These are phyloP conservation scores for Aurelia coerulea DNA, from an alignment of 30 jellyfish, hydroid and myxozoan species.

Conservation along the genomic window DNA sequence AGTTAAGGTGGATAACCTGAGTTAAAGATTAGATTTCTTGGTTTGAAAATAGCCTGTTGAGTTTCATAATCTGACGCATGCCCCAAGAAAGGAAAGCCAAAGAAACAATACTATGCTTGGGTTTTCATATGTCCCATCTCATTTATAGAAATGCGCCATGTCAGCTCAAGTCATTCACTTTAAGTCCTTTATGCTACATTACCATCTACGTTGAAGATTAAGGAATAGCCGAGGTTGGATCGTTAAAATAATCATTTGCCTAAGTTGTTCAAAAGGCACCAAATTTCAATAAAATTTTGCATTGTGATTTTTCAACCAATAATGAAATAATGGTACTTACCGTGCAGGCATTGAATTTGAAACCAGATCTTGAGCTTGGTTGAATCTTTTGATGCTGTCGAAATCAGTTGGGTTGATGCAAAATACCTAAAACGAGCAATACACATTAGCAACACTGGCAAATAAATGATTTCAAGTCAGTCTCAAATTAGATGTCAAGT, in stretches of 20 bases:
- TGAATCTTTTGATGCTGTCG: constrained; percentile 49
- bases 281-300: not conserved
- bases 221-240: too few relatives aligned
- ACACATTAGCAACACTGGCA: not conserved
- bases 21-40: too few relatives aligned
- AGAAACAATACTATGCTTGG: too few relatives aligned
- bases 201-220: not conserved
- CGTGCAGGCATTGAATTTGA: constrained; percentile 89
- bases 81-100: too few relatives aligned
- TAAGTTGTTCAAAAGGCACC: too few relatives aligned
- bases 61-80: too few relatives aligned
- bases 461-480: too few relatives aligned
- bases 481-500: not conserved
- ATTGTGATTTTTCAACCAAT: not conserved
- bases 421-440: constrained; percentile 47
- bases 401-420: constrained; percentile 71
- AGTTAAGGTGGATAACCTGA: too few relatives aligned
- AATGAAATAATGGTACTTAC: constrained; percentile 1
- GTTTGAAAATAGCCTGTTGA: too few relatives aligned
- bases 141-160: not conserved
- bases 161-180: not conserved
- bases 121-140: too few relatives aligned
- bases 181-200: not conserved
- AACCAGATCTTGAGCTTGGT: constrained; percentile 55
- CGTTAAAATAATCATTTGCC: too few relatives aligned